Percentiles rank a stretch among this genome's conserved stretches.
Conservation (phyloP, 2,113 vertebrate species). For the Elephantulus edwardii region DNA sequence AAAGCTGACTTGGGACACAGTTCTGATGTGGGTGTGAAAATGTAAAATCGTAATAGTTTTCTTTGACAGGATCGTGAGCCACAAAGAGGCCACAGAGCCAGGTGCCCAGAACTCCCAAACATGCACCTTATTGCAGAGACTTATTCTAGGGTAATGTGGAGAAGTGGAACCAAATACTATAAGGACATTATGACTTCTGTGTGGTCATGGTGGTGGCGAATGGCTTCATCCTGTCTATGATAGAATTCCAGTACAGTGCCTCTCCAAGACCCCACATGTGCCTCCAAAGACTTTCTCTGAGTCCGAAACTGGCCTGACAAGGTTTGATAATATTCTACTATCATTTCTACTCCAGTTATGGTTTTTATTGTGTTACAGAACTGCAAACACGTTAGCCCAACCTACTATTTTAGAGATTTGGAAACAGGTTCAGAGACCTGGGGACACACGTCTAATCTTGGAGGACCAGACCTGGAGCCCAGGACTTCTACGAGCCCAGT, state of each 20-base stretch:
- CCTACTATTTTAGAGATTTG: background rate
- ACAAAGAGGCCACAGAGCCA: background rate
- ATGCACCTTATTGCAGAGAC: background rate
- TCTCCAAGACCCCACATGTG: background rate
- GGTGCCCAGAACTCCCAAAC: background rate
- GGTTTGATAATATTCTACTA: background rate
- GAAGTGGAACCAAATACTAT: background rate
- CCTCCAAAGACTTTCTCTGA: background rate
- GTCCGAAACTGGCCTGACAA: too few species aligned
- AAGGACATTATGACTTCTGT: background rate
- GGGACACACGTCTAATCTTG: background rate
- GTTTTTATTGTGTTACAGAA: background rate
- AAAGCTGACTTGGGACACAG: constrained; percentile 29
- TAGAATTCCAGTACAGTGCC: too few species aligned
- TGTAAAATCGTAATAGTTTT: background rate
- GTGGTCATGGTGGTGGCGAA: background rate
- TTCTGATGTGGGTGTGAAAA: constrained; percentile 22
- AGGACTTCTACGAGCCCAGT: background rate
- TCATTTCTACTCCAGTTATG: background rate
- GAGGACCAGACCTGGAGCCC: background rate
- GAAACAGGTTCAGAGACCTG: background rate
- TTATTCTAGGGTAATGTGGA: background rate
- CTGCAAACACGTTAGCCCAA: background rate
- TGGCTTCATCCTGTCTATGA: background rate
- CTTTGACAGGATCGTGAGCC: background rate